Percentiles rank a stretch among this genome's conserved stretches.
phyloP scores from a whole-genome alignment of 2,113 vertebrate species.

The Oryzias javanicus region DNA sequence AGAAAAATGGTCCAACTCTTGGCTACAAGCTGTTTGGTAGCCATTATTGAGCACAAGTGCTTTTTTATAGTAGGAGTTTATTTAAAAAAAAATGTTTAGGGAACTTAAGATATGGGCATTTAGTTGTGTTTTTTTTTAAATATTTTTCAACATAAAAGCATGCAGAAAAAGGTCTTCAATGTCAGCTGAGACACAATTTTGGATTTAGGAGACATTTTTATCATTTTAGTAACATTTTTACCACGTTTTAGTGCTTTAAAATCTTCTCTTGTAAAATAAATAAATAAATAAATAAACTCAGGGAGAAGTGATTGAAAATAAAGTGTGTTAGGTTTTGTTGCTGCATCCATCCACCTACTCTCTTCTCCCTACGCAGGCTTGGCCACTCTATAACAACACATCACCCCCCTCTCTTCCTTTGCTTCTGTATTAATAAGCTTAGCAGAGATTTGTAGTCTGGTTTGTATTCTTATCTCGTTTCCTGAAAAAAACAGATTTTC shows the following conservation, averaged over 20 bases:
- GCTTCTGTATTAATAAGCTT: conserved; percentile 3
- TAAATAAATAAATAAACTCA: not conserved
- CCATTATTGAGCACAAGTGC: not conserved
- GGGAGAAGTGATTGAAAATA: not conserved
- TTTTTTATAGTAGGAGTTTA: no score
- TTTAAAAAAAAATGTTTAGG: no score
- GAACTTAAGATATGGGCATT: no score
- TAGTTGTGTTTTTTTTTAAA: no score
- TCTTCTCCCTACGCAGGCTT: conserved; percentile 5
- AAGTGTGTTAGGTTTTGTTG: conserved; percentile 18
- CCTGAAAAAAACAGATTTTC: conserved; percentile 13
- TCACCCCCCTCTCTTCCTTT: conserved; percentile 7
- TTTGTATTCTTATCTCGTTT: conserved; percentile 9
- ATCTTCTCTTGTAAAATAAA: not conserved
- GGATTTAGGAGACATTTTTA: not conserved
- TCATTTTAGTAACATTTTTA: not conserved
- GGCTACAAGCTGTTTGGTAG: not conserved
- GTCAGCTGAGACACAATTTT: not conserved
- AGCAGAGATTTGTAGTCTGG: conserved; percentile 21
- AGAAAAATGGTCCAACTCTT: not conserved
- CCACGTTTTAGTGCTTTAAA: not conserved
- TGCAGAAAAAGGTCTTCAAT: not conserved
- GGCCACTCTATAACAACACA: conserved; percentile 21
- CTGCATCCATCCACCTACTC: conserved; percentile 19
- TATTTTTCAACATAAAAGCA: no score